phyloP scores from a whole-genome alignment of 1,140 invertebrate species.

The Scaptodrosophila lebanonensis region DNA sequence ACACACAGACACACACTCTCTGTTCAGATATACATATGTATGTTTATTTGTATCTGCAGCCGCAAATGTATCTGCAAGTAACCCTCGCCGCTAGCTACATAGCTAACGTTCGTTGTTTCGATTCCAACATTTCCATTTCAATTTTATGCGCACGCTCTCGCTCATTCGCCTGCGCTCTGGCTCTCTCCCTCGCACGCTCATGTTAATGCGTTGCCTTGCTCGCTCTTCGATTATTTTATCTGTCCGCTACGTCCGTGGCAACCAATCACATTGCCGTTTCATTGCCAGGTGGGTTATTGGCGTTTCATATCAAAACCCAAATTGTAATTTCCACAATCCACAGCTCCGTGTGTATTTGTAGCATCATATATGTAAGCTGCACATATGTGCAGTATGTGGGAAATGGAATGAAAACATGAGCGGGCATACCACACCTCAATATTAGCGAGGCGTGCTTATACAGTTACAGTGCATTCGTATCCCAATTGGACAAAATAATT shows the following conservation, averaged over 20 bases:
- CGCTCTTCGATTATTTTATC: constrained; percentile 63
- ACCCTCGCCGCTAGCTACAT: neutral
- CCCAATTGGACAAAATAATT: no score
- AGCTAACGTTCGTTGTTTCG: constrained; percentile 50
- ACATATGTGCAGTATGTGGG: neutral
- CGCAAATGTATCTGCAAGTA: constrained; percentile 15
- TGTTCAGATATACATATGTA: neutral
- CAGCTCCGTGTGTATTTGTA: neutral
- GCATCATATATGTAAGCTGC: no score
- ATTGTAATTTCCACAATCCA: no score
- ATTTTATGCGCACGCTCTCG: constrained; percentile 63
- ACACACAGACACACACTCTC: constrained; percentile 1
- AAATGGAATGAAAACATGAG: no score
- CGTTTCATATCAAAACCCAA: constrained; percentile 20
- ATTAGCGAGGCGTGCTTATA: no score
- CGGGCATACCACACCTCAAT: no score
- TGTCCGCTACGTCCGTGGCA: constrained; percentile 32
- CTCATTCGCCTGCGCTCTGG: constrained; percentile 4
- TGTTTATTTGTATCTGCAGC: constrained; percentile 3
- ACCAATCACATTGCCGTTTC: constrained; percentile 64
- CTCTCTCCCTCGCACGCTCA: neutral
- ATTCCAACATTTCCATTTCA: constrained; percentile 52
- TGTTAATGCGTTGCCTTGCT: constrained; percentile 1
- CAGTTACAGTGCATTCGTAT: no score
- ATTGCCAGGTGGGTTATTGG: constrained; percentile 63